Percentiles rank a stretch among this genome's conserved stretches.
Conservation (phyloP, 1,140 invertebrate species). For the Apis dorsata region DNA sequence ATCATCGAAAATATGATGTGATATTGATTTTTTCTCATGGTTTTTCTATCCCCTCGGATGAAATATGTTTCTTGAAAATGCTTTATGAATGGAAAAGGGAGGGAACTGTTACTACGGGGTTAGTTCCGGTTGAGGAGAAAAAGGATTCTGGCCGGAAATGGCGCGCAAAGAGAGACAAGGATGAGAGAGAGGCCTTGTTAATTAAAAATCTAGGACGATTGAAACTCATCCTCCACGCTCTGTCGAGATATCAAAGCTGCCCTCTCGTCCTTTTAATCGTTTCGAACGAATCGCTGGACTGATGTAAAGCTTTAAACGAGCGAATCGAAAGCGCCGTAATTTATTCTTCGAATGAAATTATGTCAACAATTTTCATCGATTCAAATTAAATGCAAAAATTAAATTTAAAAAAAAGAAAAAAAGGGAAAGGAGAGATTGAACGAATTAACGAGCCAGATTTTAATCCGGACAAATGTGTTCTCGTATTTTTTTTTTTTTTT, state of each 20-base stretch:
- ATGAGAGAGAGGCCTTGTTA: neutral
- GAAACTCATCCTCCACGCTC: neutral
- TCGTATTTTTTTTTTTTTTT: neutral
- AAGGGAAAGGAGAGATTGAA: neutral
- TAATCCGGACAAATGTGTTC: neutral
- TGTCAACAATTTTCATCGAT: conserved; percentile 10
- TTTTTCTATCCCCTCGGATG: too few relatives aligned
- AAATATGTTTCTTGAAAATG: conserved; percentile 5
- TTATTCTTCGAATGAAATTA: neutral
- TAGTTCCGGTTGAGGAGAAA: neutral
- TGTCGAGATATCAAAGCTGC: neutral
- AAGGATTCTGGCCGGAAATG: neutral
- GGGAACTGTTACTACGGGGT: neutral
- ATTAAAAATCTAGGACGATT: conserved; percentile 18
- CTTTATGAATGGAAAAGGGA: too few relatives aligned
- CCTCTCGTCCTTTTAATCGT: conserved; percentile 7
- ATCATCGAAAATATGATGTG: too few relatives aligned
- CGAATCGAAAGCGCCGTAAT: neutral
- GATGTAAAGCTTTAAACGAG: neutral
- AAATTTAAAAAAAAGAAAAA: neutral
- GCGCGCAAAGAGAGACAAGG: neutral
- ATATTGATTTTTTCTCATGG: too few relatives aligned
- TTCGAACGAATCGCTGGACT: neutral
- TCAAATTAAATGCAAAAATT: neutral
- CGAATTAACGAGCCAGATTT: conserved; percentile 2